phyloP scores from a whole-genome alignment of 2,113 vertebrate genomes.

The Poeciliopsis retropinna region DNA sequence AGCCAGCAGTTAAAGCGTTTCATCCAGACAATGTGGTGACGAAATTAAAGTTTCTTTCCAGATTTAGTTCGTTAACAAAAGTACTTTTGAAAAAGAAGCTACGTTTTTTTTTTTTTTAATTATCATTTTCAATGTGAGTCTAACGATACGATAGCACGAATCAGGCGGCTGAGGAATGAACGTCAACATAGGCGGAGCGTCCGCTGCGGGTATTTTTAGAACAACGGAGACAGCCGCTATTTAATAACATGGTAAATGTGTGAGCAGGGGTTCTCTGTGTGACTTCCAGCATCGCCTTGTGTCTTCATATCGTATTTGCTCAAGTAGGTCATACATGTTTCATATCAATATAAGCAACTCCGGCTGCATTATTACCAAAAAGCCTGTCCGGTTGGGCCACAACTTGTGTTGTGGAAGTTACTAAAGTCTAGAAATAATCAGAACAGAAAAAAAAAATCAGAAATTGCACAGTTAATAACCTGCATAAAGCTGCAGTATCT shows the following conservation, averaged over 20 bases:
- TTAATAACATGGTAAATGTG: constrained; percentile 31
- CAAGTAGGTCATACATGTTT: constrained; percentile 2
- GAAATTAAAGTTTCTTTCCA: neutral
- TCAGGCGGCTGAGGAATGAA: constrained; percentile 22
- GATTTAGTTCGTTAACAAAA: neutral
- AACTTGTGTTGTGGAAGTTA: constrained; percentile 6
- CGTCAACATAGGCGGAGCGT: neutral
- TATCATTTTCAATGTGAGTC: neutral
- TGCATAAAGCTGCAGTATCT: neutral
- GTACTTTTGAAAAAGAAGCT: neutral
- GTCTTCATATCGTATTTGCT: constrained; percentile 9
- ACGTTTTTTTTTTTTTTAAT: neutral
- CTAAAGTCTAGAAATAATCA: constrained; percentile 16
- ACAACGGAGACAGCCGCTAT: constrained; percentile 2
- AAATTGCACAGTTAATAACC: neutral
- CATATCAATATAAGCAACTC: constrained; percentile 23
- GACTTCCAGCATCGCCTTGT: neutral
- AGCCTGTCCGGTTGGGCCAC: neutral
- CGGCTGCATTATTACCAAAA: constrained; percentile 14
- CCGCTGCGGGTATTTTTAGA: constrained; percentile 38
- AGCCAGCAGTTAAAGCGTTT: too few species aligned
- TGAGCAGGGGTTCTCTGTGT: neutral
- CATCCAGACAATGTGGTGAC: neutral
- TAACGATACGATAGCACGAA: neutral
- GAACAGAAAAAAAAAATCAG: neutral